Conservation (phyloP, 2,113 vertebrate species). For the Eulemur macaco region DNA sequence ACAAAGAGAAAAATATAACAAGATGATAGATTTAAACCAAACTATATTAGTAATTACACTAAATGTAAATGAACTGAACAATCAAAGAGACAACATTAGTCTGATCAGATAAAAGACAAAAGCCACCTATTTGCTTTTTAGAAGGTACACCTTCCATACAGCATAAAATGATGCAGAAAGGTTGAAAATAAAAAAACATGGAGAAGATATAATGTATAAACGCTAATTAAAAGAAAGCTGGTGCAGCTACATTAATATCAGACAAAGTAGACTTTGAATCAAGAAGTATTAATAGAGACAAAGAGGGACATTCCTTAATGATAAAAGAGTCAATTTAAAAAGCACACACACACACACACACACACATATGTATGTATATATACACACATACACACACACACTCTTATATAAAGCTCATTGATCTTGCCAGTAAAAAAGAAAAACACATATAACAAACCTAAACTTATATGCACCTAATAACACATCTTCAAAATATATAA, state of each 20-base stretch:
- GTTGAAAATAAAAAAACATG: background rate
- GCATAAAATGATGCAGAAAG: background rate
- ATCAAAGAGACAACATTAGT: background rate
- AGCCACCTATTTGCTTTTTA: background rate
- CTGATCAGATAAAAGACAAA: background rate
- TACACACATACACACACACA: too few species aligned
- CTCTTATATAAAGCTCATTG: too few species aligned
- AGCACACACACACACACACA: too few species aligned
- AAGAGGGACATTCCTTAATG: background rate
- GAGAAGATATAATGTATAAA: background rate
- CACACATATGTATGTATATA: too few species aligned
- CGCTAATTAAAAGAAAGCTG: background rate
- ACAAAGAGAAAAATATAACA: background rate
- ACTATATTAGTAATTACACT: background rate
- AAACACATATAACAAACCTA: background rate
- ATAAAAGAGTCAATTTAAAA: background rate
- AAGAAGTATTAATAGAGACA: background rate
- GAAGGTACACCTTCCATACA: background rate
- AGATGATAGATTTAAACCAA: background rate
- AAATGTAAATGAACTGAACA: background rate
- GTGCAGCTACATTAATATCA: background rate
- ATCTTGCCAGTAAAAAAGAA: too few species aligned
- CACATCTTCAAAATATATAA: background rate
- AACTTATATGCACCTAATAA: background rate
- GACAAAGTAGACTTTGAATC: background rate